Conservation (phyloP, 2,797 vertebrate genomes). For the Picus viridis region DNA sequence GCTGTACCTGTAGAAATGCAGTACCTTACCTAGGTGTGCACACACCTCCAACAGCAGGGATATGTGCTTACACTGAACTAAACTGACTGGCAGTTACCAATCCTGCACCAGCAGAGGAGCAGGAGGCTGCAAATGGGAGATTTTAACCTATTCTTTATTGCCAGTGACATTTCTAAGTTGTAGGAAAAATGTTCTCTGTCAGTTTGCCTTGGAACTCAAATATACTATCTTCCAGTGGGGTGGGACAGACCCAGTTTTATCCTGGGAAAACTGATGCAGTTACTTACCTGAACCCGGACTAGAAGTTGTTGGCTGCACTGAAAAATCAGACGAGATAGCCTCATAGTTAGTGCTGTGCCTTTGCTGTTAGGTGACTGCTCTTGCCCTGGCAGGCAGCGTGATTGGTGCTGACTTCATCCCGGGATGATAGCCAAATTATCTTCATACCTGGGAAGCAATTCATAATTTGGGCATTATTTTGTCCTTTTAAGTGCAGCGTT, state of each 20-base stretch:
- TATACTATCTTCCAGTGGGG: background rate
- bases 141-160: background rate
- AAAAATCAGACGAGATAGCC: background rate
- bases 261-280: background rate
- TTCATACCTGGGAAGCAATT: background rate
- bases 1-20: no score
- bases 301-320: background rate
- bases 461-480: conserved; percentile 29
- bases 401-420: background rate
- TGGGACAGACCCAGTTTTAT: background rate
- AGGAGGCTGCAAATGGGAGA: background rate
- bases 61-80: fast-evolving
- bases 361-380: background rate
- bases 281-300: background rate
- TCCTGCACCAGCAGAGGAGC: background rate
- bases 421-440: background rate
- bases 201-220: background rate
- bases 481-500: conserved; percentile 8
- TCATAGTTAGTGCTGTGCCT: background rate
- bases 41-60: background rate
- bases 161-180: background rate
- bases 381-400: background rate
- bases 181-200: background rate
- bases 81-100: background rate
- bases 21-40: fast-evolving